Evolutionary conservation across 2,797 vertebrate genomes (phyloP).

Genomic region (Sylvilagus floridanus): DNA sequence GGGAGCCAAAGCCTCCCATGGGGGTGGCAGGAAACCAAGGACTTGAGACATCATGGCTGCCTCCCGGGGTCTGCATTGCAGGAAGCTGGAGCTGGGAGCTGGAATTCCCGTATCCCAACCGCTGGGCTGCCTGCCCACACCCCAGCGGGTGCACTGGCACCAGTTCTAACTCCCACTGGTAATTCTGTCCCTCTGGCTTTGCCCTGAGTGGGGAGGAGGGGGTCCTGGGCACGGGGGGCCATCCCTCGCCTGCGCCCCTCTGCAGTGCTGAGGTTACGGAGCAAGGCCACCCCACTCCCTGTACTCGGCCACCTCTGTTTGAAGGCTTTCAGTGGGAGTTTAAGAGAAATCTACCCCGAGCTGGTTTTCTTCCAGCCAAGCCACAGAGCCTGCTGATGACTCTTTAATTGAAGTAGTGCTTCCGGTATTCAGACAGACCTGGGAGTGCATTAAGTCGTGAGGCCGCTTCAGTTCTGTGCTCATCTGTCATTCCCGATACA

Average conservation of each 20-base stretch:
- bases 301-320: neutral
- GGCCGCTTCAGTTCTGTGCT: rapidly evolving
- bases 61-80: too few relatives aligned
- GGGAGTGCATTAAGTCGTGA: neutral
- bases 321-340: neutral
- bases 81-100: too few relatives aligned
- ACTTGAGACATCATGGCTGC: too few relatives aligned
- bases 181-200: neutral
- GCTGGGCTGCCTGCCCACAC: too few relatives aligned
- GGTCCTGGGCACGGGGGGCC: too few relatives aligned
- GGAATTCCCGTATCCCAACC: too few relatives aligned
- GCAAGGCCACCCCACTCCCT: neutral
- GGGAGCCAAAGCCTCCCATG: too few relatives aligned
- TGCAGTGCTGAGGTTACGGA: rapidly evolving
- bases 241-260: neutral
- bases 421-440: neutral
- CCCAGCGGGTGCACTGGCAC: too few relatives aligned
- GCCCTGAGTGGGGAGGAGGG: neutral
- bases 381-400: neutral
- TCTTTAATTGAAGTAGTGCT: neutral
- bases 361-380: neutral
- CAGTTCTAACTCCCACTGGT: rapidly evolving
- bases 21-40: too few relatives aligned
- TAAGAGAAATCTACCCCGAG: neutral
- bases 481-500: too few relatives aligned